Evolutionary conservation across 2,797 vertebrate genomes (phyloP).

Genomic region (Petrocephalus sullivani): DNA sequence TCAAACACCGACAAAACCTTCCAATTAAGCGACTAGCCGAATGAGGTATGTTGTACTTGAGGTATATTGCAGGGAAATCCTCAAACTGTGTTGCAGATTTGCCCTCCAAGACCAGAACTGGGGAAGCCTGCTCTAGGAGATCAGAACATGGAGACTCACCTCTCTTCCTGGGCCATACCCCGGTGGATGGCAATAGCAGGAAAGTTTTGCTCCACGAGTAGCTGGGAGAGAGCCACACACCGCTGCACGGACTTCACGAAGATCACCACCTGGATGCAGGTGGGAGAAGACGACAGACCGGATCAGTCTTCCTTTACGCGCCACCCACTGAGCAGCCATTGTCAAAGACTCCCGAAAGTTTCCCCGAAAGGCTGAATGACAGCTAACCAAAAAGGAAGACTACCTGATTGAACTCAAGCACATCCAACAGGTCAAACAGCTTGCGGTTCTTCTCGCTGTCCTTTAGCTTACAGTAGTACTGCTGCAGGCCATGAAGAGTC

Average conservation of each 20-base stretch:
- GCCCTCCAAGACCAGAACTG: background rate
- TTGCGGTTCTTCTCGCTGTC: conserved; percentile 89
- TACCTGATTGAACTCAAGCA: conserved; percentile 87
- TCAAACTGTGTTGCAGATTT: background rate
- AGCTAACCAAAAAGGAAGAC: conserved; percentile 24
- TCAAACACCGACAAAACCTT: background rate
- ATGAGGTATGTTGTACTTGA: too few species aligned
- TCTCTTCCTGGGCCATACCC: conserved; percentile 78
- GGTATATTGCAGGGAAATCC: background rate
- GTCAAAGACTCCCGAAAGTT: background rate
- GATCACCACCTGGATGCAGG: conserved; percentile 67
- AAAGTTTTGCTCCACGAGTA: conserved; percentile 83
- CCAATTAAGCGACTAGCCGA: background rate
- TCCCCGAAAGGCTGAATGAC: background rate
- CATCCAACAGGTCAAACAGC: conserved; percentile 81
- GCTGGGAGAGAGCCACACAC: conserved; percentile 77
- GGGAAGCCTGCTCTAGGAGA: background rate
- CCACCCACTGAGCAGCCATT: background rate
- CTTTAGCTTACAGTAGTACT: conserved; percentile 88
- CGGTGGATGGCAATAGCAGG: conserved; percentile 79
- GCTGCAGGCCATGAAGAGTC: conserved; percentile 82
- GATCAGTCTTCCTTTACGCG: background rate
- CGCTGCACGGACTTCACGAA: conserved; percentile 81
- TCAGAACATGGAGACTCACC: conserved; percentile 48
- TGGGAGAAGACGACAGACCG: background rate